A percentile compares a stretch with the other conserved stretches of the same genome.
These are phyloP conservation scores for Margarornis squamiger DNA, from an alignment of 2,797 vertebrate genomes.

Conservation along the genomic window DNA sequence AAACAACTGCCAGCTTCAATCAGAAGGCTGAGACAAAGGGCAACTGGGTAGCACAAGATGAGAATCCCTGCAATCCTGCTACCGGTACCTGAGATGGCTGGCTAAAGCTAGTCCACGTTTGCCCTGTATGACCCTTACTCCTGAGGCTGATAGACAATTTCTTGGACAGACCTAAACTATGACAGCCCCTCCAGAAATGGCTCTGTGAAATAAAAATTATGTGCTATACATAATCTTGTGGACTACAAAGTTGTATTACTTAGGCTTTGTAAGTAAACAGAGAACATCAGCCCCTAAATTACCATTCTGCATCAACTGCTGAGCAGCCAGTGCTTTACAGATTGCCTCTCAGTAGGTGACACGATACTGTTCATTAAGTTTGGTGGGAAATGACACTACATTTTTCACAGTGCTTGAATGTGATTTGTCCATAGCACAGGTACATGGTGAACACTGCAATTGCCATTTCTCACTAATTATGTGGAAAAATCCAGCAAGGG, in stretches of 20 bases:
- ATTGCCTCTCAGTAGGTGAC: neutral
- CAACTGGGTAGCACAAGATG: neutral
- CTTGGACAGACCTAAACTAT: neutral
- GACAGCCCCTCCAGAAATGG: neutral
- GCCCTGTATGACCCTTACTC: neutral
- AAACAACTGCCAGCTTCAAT: neutral
- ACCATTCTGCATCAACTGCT: neutral
- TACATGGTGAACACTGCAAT: neutral
- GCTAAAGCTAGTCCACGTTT: neutral
- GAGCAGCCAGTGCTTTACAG: neutral
- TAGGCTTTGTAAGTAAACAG: neutral
- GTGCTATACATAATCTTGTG: neutral
- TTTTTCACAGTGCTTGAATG: neutral
- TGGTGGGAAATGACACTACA: neutral
- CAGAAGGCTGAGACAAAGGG: neutral
- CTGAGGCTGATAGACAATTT: neutral
- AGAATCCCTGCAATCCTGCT: neutral
- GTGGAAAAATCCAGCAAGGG: neutral
- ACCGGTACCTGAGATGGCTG: neutral
- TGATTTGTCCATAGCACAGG: neutral
- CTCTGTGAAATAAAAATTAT: neutral
- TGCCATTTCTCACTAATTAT: slow-evolving; percentile 8
- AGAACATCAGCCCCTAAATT: neutral
- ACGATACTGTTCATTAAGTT: neutral
- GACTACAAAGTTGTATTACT: neutral